Conservation (phyloP, 2,797 vertebrate genomes). For the Fistularia commersonii region DNA sequence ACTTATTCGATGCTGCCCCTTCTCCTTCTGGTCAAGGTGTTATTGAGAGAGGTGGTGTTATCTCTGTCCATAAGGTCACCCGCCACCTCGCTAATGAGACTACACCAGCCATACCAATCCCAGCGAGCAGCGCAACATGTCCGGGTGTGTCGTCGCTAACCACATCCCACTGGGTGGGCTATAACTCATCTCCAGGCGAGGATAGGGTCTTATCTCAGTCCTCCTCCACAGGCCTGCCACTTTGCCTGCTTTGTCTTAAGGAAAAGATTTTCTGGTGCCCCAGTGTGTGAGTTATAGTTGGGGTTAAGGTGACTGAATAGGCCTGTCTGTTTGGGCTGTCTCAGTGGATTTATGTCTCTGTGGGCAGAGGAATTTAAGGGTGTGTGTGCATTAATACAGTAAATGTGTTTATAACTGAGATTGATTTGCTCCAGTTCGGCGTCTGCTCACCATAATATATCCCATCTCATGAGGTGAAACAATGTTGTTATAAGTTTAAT, state of each 20-base stretch:
- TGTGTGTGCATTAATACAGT: constrained; percentile 21
- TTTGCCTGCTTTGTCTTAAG: constrained; percentile 55
- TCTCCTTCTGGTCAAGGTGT: constrained; percentile 71
- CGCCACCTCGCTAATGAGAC: constrained; percentile 41
- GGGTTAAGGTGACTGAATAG: constrained; percentile 71
- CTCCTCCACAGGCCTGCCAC: constrained; percentile 52
- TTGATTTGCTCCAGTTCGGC: constrained; percentile 34
- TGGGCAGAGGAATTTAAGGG: constrained; percentile 44
- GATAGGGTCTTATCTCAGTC: constrained; percentile 66
- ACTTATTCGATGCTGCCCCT: constrained; percentile 45
- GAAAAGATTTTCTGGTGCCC: constrained; percentile 62
- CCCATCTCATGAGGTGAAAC: constrained; percentile 36
- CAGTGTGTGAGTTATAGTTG: constrained; percentile 66
- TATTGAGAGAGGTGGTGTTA: constrained; percentile 69
- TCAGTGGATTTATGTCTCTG: constrained; percentile 53
- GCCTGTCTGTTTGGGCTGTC: constrained; percentile 62
- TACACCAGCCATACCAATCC: constrained; percentile 51
- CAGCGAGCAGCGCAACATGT: constrained; percentile 34
- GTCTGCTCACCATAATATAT: constrained; percentile 28
- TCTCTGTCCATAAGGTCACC: constrained; percentile 57
- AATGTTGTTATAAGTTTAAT: constrained; percentile 68
- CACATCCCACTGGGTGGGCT: constrained; percentile 70
- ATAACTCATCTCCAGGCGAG: constrained; percentile 72
- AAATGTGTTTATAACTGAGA: constrained; percentile 29
- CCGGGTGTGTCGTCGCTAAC: constrained; percentile 51